Evolutionary conservation across 2,888 invertebrate genomes (phyloP), one percentile per base, ranked within the genome.

Genomic region (Athalia cordata): DNA sequence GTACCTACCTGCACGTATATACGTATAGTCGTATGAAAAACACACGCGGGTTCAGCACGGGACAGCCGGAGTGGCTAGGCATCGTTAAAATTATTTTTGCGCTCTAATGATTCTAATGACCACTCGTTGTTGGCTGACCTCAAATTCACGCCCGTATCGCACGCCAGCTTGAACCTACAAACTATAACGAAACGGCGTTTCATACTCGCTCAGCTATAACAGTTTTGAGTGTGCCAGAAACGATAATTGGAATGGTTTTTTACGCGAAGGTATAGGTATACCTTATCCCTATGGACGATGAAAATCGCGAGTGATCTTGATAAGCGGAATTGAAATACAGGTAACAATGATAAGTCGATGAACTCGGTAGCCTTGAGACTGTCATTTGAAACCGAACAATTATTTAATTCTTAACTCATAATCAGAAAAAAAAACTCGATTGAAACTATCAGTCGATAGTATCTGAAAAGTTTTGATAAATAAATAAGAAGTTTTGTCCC

Each of bases 181-280:
- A 57, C 70, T 57, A 70, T 70, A 15, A 61, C 13, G 43, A 11
- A 45, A 72, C 11, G 49, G 59, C 13, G 52, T 49, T 72, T 15
- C 45, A 47, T 47, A 13, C 66, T 47, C 57, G 59, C 47, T 47
- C 45, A 29, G 29, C 7, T 72, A 68, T 68, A 52, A 55, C 55
- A 11, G 50, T 59, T 72, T 72, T 47, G 11, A 55, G 29, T 72
- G n/a, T 61, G 72, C 59, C 59, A 61, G 50, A 72, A 72, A 47
- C 72, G 59, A 47, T 72, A 45, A 72, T 72, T 59, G 72, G 50
- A 72, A 59, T 57, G 9, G 72, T 43, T 70, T 70, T 70, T 55
- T 29, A 29, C 29, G 29, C 29, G 29, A 29, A 29, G 29, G 29
- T 29, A 29, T 29, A 70, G 52, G 29, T n/a, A n/a, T n/a, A n/a